Evolutionary conservation across 2,113 vertebrate genomes (phyloP), one percentile per base, ranked within the genome.

Genomic region (Mesocricetus auratus): DNA sequence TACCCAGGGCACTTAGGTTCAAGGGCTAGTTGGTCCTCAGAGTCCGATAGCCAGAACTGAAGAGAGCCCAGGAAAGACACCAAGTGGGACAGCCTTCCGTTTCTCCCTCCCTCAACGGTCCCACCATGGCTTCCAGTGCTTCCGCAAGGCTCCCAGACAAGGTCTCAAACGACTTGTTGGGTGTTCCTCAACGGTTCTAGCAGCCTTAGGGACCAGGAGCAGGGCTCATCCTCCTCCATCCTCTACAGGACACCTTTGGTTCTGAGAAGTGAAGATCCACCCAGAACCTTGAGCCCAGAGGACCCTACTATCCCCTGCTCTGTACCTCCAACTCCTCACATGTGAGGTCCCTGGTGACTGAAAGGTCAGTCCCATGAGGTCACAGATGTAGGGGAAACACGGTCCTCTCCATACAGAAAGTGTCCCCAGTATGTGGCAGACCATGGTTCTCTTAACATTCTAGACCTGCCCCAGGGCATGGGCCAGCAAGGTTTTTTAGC

Each of bases 371-470:
- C 58, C 42, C 36, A 12, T 0, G 15, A 82, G n/a, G 56, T n/a
- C 13, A 17, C n/a, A 47, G 69, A 33, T 8, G 36, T 21, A 19
- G n/a, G 1, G 39, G 26, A 13, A 19, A 17, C 3, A 10, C 39
- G 33, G 24, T 21, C 56, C 21, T 19, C 7, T 10, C 78, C 26
- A 0, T 42, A 1, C 19, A 33, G 9, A 39, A 6, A 2, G 31
- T 31, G 47, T 60, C 39, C 5, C 56, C 53, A 0, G 33, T 17
- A 0, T 2, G 12, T 4, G 2, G 11, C 11, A 19, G 26, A 26
- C 45, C 47, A 33, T 3, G 2, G 5, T 10, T 16, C 12, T 11
- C 50, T 53, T 12, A 53, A 12, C 50, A 53, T 53, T 53, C 50
- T 45, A 5, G 33, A 42, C 56, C 83, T 15, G 8, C 45, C 47